Base-by-base conservation (phyloP, 2,113 vertebrate genomes). In the Rhineura floridana region DNA sequence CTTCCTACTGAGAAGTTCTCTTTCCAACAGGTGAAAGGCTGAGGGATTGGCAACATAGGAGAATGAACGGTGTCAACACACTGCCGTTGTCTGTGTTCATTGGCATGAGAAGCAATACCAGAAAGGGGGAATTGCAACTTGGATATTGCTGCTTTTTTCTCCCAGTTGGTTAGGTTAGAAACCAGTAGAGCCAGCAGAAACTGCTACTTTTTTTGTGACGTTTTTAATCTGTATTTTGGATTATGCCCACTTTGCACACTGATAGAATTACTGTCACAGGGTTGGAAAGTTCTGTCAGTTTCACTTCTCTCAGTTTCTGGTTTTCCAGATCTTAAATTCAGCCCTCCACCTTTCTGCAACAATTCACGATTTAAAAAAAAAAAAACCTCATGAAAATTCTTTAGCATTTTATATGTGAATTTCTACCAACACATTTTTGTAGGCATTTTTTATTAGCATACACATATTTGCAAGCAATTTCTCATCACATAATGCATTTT, bases 221-320 rank as follows among this genome's bases (percentile, higher is more conserved):
- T 85, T 76, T 85, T 77, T 55, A 84, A 84, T 36, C 50, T 84
- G n/a, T 55, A 72, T 28, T 84, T 84, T 11, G 23, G n/a, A 84
- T 48, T 50, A 50, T 70, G 50, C 63, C 17, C 21, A 30, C 48
- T 52, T 36, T 67, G 36, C 50, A 23, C 89, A 8, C 83, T 55
- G 78, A 21, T 13, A 25, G 48, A 70, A 70, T 19, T 55, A 44
- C 15, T 70, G 46, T 50, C 65, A 78, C 63, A n/a, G n/a, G n/a
- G n/a, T n/a, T n/a, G n/a, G n/a, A n/a, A n/a, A n/a, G n/a, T n/a
- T n/a, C n/a, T n/a, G n/a, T n/a, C n/a, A n/a, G n/a, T n/a, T n/a
- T n/a, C n/a, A n/a, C n/a, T n/a, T n/a, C n/a, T n/a, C n/a, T n/a
- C n/a, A n/a, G n/a, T n/a, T n/a, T n/a, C n/a, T n/a, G n/a, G n/a